These are phyloP conservation scores for Girardinus metallicus DNA, from an alignment of 2,797 vertebrate genomes.

Conservation along the genomic window DNA sequence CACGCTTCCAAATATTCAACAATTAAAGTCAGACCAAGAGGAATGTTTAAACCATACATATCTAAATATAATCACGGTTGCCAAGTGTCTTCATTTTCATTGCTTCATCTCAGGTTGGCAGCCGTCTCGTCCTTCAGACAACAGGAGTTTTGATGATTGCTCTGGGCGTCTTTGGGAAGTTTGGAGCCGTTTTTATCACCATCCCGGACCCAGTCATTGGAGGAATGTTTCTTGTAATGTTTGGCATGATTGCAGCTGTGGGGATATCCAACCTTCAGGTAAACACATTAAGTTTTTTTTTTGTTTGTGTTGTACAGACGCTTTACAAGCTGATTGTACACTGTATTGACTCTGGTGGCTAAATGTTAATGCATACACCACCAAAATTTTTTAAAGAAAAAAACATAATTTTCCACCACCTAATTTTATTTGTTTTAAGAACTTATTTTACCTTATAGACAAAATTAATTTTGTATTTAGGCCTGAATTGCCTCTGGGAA, in stretches of 20 bases:
- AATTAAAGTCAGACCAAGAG: no score
- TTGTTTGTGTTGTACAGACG: background rate
- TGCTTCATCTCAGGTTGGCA: conserved; percentile 77
- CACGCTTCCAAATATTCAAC: no score
- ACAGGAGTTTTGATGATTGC: conserved; percentile 84
- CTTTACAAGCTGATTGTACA: background rate
- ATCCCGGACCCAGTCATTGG: conserved; percentile 86
- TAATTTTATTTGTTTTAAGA: background rate
- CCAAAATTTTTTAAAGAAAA: background rate
- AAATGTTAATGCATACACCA: background rate
- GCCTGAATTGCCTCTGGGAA: background rate
- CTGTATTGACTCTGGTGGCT: background rate
- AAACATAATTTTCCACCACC: background rate
- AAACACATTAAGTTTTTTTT: conserved; percentile 17
- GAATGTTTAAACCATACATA: no score
- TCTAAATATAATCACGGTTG: background rate
- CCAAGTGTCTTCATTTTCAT: background rate
- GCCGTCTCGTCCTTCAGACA: conserved; percentile 81
- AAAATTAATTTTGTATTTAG: background rate
- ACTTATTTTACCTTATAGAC: background rate
- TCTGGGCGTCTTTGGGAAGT: conserved; percentile 84
- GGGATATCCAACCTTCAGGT: conserved; percentile 87
- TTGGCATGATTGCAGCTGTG: conserved; percentile 86
- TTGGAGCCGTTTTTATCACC: conserved; percentile 85
- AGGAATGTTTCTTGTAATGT: conserved; percentile 88